Evolutionary conservation across 1,140 invertebrate genomes (phyloP).

Genomic region (Drosophila azteca): DNA sequence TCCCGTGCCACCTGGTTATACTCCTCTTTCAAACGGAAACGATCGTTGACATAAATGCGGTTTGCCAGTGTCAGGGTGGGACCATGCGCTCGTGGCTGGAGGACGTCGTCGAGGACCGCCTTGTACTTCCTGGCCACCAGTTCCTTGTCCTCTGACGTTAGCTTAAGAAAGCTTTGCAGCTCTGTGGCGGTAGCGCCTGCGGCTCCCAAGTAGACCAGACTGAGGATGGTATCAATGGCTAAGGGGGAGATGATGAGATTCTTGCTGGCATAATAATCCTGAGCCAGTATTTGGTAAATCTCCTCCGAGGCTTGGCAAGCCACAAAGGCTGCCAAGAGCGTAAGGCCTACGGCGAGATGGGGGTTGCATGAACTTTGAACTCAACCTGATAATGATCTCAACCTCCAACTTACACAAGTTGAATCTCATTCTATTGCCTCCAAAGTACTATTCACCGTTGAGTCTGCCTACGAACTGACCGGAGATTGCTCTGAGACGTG

Average conservation of each 20-base stretch:
- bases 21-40: conserved; percentile 35
- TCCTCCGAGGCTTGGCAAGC: conserved; percentile 20
- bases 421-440: conserved; percentile 14
- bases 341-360: not conserved
- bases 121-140: conserved; percentile 50
- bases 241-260: conserved; percentile 83
- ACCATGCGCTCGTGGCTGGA: conserved; percentile 36
- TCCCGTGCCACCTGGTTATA: conserved; percentile 53
- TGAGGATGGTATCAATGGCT: conserved; percentile 85
- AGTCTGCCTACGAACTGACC: conserved; percentile 16
- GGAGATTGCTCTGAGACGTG: conserved; percentile 2
- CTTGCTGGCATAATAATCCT: conserved; percentile 47
- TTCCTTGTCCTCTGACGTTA: conserved; percentile 62
- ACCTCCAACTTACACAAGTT: conserved; percentile 36
- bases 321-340: conserved; percentile 7
- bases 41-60: conserved; percentile 70
- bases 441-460: conserved; percentile 15
- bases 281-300: conserved; percentile 30
- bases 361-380: not conserved
- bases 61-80: conserved; percentile 66
- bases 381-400: no score
- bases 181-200: conserved; percentile 84
- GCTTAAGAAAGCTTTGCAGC: conserved; percentile 83
- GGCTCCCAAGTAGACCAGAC: conserved; percentile 86
- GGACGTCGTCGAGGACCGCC: conserved; percentile 1